Evolutionary conservation across 1,140 invertebrate species (phyloP).

Genomic region (Heliconius hermathena): DNA sequence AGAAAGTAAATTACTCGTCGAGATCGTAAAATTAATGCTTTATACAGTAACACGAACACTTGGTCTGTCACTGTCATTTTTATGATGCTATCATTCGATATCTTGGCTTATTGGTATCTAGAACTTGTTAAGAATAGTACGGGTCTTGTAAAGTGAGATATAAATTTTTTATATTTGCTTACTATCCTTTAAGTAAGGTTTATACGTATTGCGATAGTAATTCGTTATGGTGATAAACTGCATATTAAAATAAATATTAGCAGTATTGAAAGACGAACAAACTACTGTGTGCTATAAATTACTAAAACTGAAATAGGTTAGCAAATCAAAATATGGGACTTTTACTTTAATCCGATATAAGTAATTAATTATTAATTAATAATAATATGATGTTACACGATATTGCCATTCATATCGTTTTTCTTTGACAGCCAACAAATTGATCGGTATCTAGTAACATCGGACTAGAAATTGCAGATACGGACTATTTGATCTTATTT

Average conservation of each 20-base stretch:
- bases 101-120: constrained; percentile 48
- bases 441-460: constrained; percentile 46
- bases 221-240: background rate
- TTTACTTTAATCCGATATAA: background rate
- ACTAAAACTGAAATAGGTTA: background rate
- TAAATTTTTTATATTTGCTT: constrained; percentile 33
- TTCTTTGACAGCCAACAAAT: constrained; percentile 46
- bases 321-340: background rate
- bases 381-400: constrained; percentile 28
- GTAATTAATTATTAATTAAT: background rate
- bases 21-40: constrained; percentile 73
- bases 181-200: constrained; percentile 19
- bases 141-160: constrained; percentile 38
- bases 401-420: constrained; percentile 40
- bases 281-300: background rate
- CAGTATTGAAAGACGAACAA: background rate
- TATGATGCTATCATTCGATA: constrained; percentile 67
- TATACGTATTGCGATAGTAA: background rate
- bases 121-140: constrained; percentile 34
- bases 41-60: constrained; percentile 67
- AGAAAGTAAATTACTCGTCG: constrained; percentile 72
- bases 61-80: constrained; percentile 69
- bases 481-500: constrained; percentile 43
- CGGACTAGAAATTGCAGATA: constrained; percentile 36
- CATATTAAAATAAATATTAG: background rate